These are phyloP conservation scores for Drosophila kohkoa DNA, from an alignment of 1,140 invertebrate species.

Conservation along the genomic window DNA sequence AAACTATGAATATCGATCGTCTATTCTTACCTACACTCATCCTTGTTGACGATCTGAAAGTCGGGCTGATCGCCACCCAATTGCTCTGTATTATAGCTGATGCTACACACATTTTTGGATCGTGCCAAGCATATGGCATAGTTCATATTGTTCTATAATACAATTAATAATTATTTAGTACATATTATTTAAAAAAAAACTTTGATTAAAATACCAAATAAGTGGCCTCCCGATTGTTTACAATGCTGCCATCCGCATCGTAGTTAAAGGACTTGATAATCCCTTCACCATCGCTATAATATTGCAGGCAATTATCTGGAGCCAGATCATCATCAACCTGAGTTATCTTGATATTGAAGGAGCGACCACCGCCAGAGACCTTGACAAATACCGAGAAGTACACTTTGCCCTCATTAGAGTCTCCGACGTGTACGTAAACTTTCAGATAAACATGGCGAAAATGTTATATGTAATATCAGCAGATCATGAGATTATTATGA, in stretches of 20 bases:
- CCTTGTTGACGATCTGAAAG: conserved; percentile 89
- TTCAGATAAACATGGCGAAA: not conserved
- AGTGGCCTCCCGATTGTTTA: conserved; percentile 85
- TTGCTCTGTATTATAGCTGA: conserved; percentile 88
- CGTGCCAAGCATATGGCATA: conserved; percentile 91
- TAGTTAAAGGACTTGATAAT: conserved; percentile 91
- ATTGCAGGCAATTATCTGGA: conserved; percentile 89
- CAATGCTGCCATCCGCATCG: conserved; percentile 86
- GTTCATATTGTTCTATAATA: conserved; percentile 90
- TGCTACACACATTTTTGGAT: conserved; percentile 87
- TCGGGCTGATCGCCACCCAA: conserved; percentile 85
- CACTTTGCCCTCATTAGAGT: conserved; percentile 86
- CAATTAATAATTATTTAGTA: too few relatives aligned
- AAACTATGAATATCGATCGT: not conserved
- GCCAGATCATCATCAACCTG: conserved; percentile 86
- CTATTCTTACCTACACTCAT: conserved; percentile 76
- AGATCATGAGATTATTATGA: rapidly evolving
- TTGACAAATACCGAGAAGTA: conserved; percentile 88
- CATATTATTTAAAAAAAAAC: not conserved
- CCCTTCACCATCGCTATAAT: conserved; percentile 87
- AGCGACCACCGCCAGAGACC: conserved; percentile 85
- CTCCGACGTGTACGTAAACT: conserved; percentile 91
- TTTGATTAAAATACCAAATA: conserved; percentile 86
- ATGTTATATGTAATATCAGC: not conserved
- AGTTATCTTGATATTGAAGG: conserved; percentile 89